Base-by-base conservation (phyloP, 1,140 invertebrate genomes). In the Papilio helenus region DNA sequence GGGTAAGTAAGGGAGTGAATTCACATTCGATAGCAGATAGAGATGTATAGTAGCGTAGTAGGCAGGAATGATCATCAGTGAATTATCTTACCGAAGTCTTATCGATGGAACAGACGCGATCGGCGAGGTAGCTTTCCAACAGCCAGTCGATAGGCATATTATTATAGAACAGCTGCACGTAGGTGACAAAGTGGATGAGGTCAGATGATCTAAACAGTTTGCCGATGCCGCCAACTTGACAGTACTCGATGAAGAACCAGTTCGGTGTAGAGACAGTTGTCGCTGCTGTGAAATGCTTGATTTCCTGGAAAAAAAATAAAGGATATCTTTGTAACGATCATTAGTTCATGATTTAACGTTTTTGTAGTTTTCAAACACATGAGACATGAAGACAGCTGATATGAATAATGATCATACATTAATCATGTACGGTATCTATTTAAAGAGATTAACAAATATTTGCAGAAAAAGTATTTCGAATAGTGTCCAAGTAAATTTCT, bases 71-170 rank as follows among this genome's bases (percentile, higher is more conserved):
- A 39, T 39, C 34, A 8, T 39, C 34, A 39, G 4, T 39, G 5
- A 8, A 77, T 76, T 49, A 46, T 96, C 96, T 96, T 95, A 98
- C 97, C 79, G 95, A 94, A 90, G 97, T 97, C 91, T 97, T 98
- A 84, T 98, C 97, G 76, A 97, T 97, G 83, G 97, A 97, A 92
- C 99, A 99, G 26, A 98, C 97, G 95, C 98, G 98, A 0, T 98
- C 98, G 81, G 97, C 97, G 44, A 99, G 96, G 76, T 99, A 96
- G 93, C 99, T 97, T 84, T 99, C 98, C 8, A 99, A 94, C 1
- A 99, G 94, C 99, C 99, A 99, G 92, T 99, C 99, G 0, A 99
- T 98, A 0, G 99, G 99, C 94, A 99, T 99, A 88, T 99, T 98
- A 88, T 98, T 98, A 93, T 99, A 97, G 94, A 99, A 99, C 95